Conservation (phyloP, 2,113 vertebrate genomes). For the Oncorhynchus mykiss region DNA sequence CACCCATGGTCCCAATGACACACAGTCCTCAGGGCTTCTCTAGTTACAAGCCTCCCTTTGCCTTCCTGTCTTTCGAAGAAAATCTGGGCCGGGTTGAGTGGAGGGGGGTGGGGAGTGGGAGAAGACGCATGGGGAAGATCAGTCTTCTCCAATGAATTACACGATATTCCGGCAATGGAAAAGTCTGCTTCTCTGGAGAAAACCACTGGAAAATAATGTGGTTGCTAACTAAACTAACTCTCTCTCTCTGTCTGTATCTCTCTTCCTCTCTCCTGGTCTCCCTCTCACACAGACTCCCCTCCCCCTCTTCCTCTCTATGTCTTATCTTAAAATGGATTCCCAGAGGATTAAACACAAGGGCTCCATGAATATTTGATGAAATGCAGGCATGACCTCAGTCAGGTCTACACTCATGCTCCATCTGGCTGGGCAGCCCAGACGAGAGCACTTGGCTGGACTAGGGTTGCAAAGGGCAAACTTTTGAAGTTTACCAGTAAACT, state of each 20-base stretch:
- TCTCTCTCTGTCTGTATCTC: not conserved
- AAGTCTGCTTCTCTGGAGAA: conserved; percentile 23
- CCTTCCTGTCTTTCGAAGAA: conserved; percentile 56
- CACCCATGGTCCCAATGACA: conserved; percentile 42
- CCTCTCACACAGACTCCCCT: not conserved
- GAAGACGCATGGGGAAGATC: conserved; percentile 15
- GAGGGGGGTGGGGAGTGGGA: conserved; percentile 1
- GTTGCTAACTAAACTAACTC: not conserved
- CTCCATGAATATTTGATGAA: conserved; percentile 27
- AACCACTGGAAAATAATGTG: conserved; percentile 5
- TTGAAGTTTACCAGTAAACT: no score
- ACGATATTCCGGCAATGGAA: conserved; percentile 24
- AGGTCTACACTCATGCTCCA: conserved; percentile 23
- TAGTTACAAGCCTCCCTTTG: conserved; percentile 54
- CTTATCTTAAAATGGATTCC: conserved; percentile 44
- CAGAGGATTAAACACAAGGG: conserved; percentile 32
- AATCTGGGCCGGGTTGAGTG: conserved; percentile 22
- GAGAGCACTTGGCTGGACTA: no score
- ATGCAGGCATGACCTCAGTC: conserved; percentile 52
- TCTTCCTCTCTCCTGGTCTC: not conserved
- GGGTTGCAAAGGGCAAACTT: no score
- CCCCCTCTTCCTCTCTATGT: conserved; percentile 10
- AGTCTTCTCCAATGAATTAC: conserved; percentile 35
- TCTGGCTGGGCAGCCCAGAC: not conserved
- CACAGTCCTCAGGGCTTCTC: conserved; percentile 60